Evolutionary conservation across 2,797 vertebrate genomes (phyloP), one percentile per base, ranked within the genome.

Genomic region (Chaetophractus vellerosus): DNA sequence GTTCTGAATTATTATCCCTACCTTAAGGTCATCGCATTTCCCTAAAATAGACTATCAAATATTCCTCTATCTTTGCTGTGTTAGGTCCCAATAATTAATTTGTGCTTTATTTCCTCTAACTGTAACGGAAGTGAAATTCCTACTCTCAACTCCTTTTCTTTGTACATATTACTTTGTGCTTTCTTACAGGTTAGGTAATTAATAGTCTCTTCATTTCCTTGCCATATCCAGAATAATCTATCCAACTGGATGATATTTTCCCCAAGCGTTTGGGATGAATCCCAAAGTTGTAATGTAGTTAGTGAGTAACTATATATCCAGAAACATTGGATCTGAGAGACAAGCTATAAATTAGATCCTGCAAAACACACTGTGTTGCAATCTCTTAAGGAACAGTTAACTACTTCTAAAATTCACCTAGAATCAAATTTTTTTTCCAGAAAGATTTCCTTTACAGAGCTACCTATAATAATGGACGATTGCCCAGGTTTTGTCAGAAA

Each of bases 401-500:
- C 16, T 55, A 88, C 4, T 84, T 88, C 87, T 68, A 88, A 55
- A 93, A 81, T 71, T 94, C 41, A 94, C 59, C 71, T 72, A 57
- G 64, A 85, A 91, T 89, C 33, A 91, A 82, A 33, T 64, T 69
- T 71, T 84, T 84, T 64, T 83, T 45, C n/a, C 50, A 90, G 66
- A 91, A 76, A 83, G 21, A 33, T 71, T 83, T 71, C 26, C 24
- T 45, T 83, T 84, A 79, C 1, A 81, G 33, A 86, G 66, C 23
- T 88, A 68, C n/a, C 19, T 91, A 18, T 26, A 81, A 19, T 14
- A 68, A 55, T 0, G 75, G 12, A 84, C 38, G 48, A 91, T 59
- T 83, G 59, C 64, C 55, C 71, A 63, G 28, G n/a, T 76, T 95
- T 94, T 93, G 38, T 88, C 90, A 55, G 76, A 91, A 92, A 88